Conservation (phyloP, 2,113 vertebrate species). For the Bolborhynchus lineola region DNA sequence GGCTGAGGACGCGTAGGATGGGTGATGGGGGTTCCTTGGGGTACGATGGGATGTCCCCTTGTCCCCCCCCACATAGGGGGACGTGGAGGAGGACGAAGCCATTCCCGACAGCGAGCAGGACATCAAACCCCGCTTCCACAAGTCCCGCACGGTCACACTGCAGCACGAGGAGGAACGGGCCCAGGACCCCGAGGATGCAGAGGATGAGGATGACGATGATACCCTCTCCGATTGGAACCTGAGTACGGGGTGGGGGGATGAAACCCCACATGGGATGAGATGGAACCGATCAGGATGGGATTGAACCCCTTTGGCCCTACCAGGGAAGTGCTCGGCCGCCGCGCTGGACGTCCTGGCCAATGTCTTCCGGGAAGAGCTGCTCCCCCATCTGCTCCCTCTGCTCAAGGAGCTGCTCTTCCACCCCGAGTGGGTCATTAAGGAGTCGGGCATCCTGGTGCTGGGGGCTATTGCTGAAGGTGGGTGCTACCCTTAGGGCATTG, state of each 20-base stretch:
- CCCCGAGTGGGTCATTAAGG: constrained; percentile 94
- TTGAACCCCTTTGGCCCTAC: not conserved
- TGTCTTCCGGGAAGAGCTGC: constrained; percentile 91
- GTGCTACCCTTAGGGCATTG: too few species aligned
- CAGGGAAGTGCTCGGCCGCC: constrained; percentile 90
- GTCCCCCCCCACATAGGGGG: constrained; percentile 72
- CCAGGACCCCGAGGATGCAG: constrained; percentile 84
- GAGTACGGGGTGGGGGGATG: not conserved
- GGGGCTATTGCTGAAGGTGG: constrained; percentile 84
- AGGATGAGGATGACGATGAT: constrained; percentile 91
- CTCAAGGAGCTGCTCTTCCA: constrained; percentile 94
- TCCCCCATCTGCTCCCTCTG: constrained; percentile 88
- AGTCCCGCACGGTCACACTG: constrained; percentile 91
- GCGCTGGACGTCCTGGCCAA: constrained; percentile 92
- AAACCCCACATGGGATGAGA: not conserved
- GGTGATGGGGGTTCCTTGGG: rapidly evolving
- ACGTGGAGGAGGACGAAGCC: constrained; percentile 90
- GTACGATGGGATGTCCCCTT: rapidly evolving
- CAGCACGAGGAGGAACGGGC: constrained; percentile 90
- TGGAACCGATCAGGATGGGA: not conserved
- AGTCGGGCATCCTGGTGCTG: constrained; percentile 91
- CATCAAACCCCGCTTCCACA: constrained; percentile 96
- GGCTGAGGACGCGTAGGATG: not conserved
- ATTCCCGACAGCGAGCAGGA: constrained; percentile 94
- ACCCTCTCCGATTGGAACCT: constrained; percentile 93